phyloP scores from a whole-genome alignment of 2,888 invertebrate species.

The Zygogramma bicolorata region DNA sequence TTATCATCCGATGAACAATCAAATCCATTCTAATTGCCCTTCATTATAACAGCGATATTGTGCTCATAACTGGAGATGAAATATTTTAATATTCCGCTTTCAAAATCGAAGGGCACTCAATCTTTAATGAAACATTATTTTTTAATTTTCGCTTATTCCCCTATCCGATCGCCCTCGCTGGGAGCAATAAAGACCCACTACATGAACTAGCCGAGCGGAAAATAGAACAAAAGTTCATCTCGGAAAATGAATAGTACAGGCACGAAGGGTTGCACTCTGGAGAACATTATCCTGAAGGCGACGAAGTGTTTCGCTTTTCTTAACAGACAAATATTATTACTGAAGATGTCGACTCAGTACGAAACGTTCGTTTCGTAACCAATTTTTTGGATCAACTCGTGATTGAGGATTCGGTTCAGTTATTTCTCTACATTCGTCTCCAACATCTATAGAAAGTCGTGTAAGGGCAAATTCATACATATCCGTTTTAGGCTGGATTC shows the following conservation, averaged over 20 bases:
- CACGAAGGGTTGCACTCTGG: background rate
- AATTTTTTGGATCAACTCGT: too few relatives aligned
- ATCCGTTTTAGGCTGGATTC: too few relatives aligned
- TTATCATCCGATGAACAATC: background rate
- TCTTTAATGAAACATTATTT: slow-evolving; percentile 53
- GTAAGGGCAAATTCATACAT: too few relatives aligned
- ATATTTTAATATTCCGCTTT: slow-evolving; percentile 47
- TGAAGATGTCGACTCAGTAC: too few relatives aligned
- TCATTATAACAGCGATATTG: slow-evolving; percentile 6
- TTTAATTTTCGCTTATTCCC: slow-evolving; percentile 54
- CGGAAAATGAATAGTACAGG: slow-evolving; percentile 19
- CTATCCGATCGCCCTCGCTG: slow-evolving; percentile 42
- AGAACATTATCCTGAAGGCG: background rate
- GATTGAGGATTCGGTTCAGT: too few relatives aligned
- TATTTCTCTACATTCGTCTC: too few relatives aligned
- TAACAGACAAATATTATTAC: too few relatives aligned
- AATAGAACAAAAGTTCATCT: slow-evolving; percentile 58
- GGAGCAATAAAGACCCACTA: slow-evolving; percentile 54
- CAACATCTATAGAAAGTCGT: too few relatives aligned
- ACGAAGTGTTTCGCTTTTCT: too few relatives aligned
- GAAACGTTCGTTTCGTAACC: too few relatives aligned
- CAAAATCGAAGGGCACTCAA: slow-evolving; percentile 50
- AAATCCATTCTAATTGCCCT: slow-evolving; percentile 22
- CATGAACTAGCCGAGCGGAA: slow-evolving; percentile 51
- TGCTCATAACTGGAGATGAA: slow-evolving; percentile 2